phyloP scores from a whole-genome alignment of 2,797 vertebrate genomes.

The Xyrichtys novacula region DNA sequence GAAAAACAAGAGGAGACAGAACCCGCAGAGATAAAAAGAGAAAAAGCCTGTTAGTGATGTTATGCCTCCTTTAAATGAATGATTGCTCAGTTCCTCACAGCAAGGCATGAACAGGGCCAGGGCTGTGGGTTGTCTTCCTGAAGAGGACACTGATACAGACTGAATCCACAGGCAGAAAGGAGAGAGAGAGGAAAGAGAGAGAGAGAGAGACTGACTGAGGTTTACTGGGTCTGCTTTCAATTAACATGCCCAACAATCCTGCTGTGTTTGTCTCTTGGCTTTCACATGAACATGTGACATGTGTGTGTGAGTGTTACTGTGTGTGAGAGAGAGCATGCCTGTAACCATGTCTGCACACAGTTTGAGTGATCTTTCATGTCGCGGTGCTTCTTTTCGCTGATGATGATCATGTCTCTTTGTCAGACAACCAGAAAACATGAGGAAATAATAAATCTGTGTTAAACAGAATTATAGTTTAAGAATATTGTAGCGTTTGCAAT shows the following conservation, averaged over 20 bases:
- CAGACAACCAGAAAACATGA: background rate
- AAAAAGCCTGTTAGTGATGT: conserved; percentile 23
- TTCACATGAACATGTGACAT: conserved; percentile 54
- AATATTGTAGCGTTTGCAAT: background rate
- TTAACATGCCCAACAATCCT: conserved; percentile 73
- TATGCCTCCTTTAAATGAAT: conserved; percentile 27
- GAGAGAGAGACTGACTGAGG: conserved; percentile 9
- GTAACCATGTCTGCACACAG: conserved; percentile 12
- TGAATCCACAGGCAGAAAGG: conserved; percentile 1
- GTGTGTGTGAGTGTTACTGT: conserved; percentile 5
- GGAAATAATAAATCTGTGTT: too few species aligned
- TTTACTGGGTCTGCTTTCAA: conserved; percentile 69
- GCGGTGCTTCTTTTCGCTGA: background rate
- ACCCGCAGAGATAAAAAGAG: conserved; percentile 3
- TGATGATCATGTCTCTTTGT: background rate
- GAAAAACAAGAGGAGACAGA: conserved; percentile 8
- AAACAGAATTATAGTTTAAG: background rate
- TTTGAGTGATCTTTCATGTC: background rate
- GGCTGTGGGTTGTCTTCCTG: background rate
- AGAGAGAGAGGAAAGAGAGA: too few species aligned
- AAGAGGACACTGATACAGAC: conserved; percentile 2
- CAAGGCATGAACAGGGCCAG: background rate
- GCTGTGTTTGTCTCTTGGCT: conserved; percentile 74
- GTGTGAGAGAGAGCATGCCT: background rate
- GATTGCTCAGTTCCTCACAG: background rate